Base-by-base conservation (phyloP, 2,113 vertebrate species). In the Phrynocephalus versicolor region DNA sequence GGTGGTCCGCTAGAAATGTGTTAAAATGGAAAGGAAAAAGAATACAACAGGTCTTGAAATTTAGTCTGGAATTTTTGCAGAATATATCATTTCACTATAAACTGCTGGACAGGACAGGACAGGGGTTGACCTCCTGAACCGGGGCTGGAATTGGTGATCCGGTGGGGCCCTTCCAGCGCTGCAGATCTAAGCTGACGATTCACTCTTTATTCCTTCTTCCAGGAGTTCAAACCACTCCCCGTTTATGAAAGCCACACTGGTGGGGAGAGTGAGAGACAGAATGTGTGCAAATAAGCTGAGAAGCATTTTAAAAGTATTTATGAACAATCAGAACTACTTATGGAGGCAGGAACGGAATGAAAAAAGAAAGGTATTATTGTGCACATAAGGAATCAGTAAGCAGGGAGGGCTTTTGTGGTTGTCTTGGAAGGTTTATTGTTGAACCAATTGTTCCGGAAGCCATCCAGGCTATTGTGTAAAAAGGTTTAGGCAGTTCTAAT, bases 401-500 rank as follows among this genome's bases (percentile, higher is more conserved):
- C 89, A 37, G 35, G 15, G 45, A 82, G 67, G 2, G 60, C 69
- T 10, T 62, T 13, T 1, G 79, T 71, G 16, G 21, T n/a, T 30
- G 25, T 79, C 41, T 78, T 14, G 14, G 62, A 83, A 79, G 77
- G 60, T 83, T 89, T 88, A 70, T 73, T 84, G 55, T 60, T 41
- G 41, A 75, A 67, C 55, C 51, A 60, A 6, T 33, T 88, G 75
- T 57, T 88, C 51, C 78, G n/a, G 58, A 73, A 91, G 83, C 0
- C 0, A 92, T 80, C 82, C 83, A 76, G 74, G 3, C 45, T 45
- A 83, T 41, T 88, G 76, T 64, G 45, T 69, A 84, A 84, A 87
- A 86, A 90, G 35, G 51, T 72, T 84, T 37, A 87, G 84, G 81
- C 87, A 78, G 65, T 78, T 84, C 84, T 79, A 88, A 85, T 93